These are phyloP conservation scores for Psilopogon haemacephalus DNA, from an alignment of 2,113 vertebrate species.

Conservation along the genomic window DNA sequence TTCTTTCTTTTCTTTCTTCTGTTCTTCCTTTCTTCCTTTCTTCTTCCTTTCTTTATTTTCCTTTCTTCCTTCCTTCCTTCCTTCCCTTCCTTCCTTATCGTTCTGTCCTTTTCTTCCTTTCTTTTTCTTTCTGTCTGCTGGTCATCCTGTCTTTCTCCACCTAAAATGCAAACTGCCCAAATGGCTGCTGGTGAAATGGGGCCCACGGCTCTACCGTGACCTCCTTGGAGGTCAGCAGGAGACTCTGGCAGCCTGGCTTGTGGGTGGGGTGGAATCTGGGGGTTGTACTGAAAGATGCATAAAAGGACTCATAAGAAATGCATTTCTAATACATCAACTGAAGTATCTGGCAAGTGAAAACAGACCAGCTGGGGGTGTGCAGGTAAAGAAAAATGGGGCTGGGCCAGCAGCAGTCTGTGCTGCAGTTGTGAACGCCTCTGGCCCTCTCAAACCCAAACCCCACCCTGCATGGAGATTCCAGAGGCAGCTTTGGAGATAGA, in stretches of 20 bases:
- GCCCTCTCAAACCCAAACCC: neutral
- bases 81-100: slow-evolving; percentile 19
- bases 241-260: neutral
- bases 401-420: neutral
- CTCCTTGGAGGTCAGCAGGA: rapidly evolving
- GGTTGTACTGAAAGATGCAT: neutral
- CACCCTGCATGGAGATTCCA: neutral
- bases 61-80: too few species aligned
- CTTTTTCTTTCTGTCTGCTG: too few species aligned
- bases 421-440: neutral
- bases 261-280: neutral
- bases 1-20: too few species aligned
- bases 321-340: neutral
- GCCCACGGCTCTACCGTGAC: rapidly evolving
- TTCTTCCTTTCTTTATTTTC: too few species aligned
- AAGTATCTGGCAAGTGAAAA: neutral
- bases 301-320: neutral
- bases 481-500: slow-evolving; percentile 8
- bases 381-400: neutral
- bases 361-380: neutral
- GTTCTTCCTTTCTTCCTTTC: too few species aligned
- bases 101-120: too few species aligned
- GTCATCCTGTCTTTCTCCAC: neutral
- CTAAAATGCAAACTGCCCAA: neutral
- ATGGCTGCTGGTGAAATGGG: neutral